These are phyloP conservation scores for Trichacis sp. DNA, from an alignment of 2,888 invertebrate genomes.

Conservation along the genomic window DNA sequence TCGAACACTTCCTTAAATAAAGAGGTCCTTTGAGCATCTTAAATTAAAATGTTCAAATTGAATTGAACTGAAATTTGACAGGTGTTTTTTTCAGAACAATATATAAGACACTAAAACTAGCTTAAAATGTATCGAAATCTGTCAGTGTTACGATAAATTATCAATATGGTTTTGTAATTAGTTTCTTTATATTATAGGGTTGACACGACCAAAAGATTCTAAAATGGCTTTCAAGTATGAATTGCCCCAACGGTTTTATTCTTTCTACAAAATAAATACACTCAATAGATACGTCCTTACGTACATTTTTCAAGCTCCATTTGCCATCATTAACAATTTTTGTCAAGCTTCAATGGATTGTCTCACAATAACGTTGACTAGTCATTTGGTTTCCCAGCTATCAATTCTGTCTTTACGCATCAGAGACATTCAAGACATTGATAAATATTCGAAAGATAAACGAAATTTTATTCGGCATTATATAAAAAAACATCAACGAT, in stretches of 20 bases:
- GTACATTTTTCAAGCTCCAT: conserved; percentile 35
- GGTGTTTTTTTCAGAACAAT: no score
- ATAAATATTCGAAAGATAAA: conserved; percentile 4
- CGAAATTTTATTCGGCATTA: neutral
- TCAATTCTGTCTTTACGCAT: conserved; percentile 35
- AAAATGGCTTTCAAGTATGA: conserved; percentile 13
- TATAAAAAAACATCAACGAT: conserved; percentile 21
- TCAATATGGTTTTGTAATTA: no score
- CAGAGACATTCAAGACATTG: conserved; percentile 7
- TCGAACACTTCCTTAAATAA: no score
- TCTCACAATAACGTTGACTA: conserved; percentile 32
- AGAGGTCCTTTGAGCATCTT: no score
- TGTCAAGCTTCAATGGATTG: conserved; percentile 44
- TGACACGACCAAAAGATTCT: conserved; percentile 8
- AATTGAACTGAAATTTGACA: no score
- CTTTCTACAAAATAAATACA: conserved; percentile 31
- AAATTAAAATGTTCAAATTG: no score
- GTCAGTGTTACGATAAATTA: no score
- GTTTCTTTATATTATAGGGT: conserved; percentile 9
- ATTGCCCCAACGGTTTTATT: conserved; percentile 38
- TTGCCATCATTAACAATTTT: conserved; percentile 36
- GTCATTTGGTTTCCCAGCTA: conserved; percentile 42
- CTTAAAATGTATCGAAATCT: no score
- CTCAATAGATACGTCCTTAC: conserved; percentile 19
- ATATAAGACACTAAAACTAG: no score